A percentile compares a stretch with the other conserved stretches of the same genome.
Evolutionary conservation across 2,888 invertebrate species (phyloP).

Genomic region (Agrochola circellaris): DNA sequence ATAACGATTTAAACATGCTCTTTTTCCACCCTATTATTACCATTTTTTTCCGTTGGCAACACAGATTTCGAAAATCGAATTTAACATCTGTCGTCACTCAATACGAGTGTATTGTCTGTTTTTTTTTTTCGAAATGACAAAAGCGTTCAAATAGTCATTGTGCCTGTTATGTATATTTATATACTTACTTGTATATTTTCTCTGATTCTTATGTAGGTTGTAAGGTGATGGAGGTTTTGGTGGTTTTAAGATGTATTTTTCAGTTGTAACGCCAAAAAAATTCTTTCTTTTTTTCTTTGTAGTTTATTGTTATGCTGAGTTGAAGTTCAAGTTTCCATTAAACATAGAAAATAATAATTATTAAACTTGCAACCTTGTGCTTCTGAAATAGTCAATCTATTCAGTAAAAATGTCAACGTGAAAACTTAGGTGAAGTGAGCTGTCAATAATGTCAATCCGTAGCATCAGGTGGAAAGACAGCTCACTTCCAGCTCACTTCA

Average conservation of each 20-base stretch:
- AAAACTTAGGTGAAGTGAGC: not conserved
- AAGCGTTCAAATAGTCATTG: constrained; percentile 63
- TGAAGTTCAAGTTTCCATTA: not conserved
- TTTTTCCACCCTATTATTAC: constrained; percentile 77
- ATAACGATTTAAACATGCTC: constrained; percentile 58
- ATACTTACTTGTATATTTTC: constrained; percentile 16
- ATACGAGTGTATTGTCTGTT: constrained; percentile 81
- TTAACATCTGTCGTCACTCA: constrained; percentile 86
- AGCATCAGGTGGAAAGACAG: not conserved
- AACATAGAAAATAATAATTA: not conserved
- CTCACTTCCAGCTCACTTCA: not conserved
- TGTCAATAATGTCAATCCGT: not conserved
- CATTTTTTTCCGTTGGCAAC: constrained; percentile 79
- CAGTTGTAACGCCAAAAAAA: too few relatives aligned
- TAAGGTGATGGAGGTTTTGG: too few relatives aligned
- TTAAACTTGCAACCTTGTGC: not conserved
- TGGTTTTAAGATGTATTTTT: too few relatives aligned
- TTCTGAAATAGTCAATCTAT: not conserved
- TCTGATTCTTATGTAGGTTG: constrained; percentile 11
- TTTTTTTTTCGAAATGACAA: constrained; percentile 71
- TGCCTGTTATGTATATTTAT: constrained; percentile 28
- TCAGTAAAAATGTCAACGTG: not conserved
- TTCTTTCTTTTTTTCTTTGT: too few relatives aligned
- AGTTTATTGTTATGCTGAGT: not conserved
- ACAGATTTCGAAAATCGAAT: constrained; percentile 83